Percentiles rank a stretch among this genome's conserved stretches.
Evolutionary conservation across 2,888 invertebrate species (phyloP).

Genomic region (Drosophila basisetae): DNA sequence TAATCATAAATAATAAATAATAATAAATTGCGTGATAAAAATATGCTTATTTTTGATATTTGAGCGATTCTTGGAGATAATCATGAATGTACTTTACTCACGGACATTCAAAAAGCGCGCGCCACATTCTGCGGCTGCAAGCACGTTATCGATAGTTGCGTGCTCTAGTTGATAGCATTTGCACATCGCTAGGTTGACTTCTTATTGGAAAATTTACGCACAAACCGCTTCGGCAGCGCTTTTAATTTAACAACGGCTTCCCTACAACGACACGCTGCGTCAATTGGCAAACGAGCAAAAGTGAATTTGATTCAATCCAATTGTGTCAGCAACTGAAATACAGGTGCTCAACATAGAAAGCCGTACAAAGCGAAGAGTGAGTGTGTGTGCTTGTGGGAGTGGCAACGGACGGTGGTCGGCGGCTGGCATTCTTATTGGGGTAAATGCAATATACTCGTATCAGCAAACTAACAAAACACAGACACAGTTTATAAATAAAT

Average conservation of each 20-base stretch:
- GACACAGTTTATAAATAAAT: constrained; percentile 57
- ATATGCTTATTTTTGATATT: background rate
- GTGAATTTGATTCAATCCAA: constrained; percentile 3
- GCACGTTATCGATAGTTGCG: constrained; percentile 40
- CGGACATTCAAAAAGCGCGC: constrained; percentile 37
- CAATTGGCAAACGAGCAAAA: background rate
- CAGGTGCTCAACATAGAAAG: background rate
- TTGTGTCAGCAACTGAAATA: background rate
- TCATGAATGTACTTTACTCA: background rate
- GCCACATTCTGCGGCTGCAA: rapidly evolving
- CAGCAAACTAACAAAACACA: constrained; percentile 39
- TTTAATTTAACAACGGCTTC: constrained; percentile 35
- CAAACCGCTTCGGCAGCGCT: constrained; percentile 36
- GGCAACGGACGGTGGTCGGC: constrained; percentile 49
- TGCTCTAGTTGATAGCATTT: background rate
- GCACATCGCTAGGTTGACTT: constrained; percentile 37
- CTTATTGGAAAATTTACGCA: constrained; percentile 56
- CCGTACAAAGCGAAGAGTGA: constrained; percentile 15
- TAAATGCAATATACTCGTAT: constrained; percentile 55
- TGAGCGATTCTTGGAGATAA: background rate
- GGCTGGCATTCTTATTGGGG: constrained; percentile 61
- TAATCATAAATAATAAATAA: constrained; percentile 14
- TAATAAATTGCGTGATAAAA: constrained; percentile 15
- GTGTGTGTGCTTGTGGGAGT: constrained; percentile 30
- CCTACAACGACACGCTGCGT: constrained; percentile 3